Evolutionary conservation across 2,888 invertebrate genomes (phyloP), one percentile per base, ranked within the genome.

Genomic region (Trisateles emortualis): DNA sequence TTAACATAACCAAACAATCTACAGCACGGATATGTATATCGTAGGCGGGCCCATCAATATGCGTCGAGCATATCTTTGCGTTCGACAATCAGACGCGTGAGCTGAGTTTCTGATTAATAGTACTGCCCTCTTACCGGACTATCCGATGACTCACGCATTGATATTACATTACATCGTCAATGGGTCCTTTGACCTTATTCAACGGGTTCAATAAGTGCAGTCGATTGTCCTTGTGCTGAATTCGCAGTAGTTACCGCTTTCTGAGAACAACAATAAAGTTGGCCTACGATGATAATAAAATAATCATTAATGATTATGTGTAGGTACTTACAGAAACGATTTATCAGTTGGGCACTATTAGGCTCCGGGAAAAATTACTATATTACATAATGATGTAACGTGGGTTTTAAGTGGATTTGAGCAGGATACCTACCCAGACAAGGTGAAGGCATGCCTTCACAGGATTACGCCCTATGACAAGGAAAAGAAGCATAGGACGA

Each of bases 101-200:
- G 74, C 75, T 69, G 86, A 70, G 71, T 87, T 70, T 72, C 76
- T 83, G 84, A 88, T 88, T 83, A 84, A 86, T 83, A 83, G 78
- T 77, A 63, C 59, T 76, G 70, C 70, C 74, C 75, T 79, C 72
- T 79, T 78, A 76, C 81, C 78, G 87, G 87, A 86, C 84, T 84
- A 83, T 86, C 84, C 81, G 68, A 72, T 92, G 91, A 92, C 72
- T 92, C 90, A 91, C 64, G 60, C 76, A 80, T 82, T 82, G 84
- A 83, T 84, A 84, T 82, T 81, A 80, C 80, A 83, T 84, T 82
- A 83, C 75, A 75, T 72, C 70, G 77, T 72, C 79, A 83, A 86
- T 87, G 84, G 84, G 84, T 88, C 86, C 86, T 89, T 87, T 91
- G 87, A 90, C 91, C 88, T 84, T 82, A 86, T 88, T 88, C 79